A percentile compares a stretch with the other conserved stretches of the same genome.
Conservation (phyloP, 2,797 vertebrate genomes). For the Fringilla coelebs region DNA sequence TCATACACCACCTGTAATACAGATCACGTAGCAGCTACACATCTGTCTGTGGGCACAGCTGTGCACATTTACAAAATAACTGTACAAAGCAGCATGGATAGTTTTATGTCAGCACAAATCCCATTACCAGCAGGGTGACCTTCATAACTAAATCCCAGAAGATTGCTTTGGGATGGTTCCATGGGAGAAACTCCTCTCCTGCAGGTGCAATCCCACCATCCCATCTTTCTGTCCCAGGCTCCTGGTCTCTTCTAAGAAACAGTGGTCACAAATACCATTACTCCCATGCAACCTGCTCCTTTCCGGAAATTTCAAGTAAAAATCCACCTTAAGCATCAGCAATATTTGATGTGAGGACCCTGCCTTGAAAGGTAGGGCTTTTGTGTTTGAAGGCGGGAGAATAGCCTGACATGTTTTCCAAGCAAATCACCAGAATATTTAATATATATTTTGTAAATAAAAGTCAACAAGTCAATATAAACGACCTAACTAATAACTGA, state of each 20-base stretch:
- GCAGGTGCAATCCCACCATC: not conserved
- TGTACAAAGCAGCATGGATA: not conserved
- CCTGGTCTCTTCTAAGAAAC: not conserved
- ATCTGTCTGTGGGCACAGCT: not conserved
- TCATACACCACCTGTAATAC: not conserved
- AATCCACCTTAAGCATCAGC: not conserved
- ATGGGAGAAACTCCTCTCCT: fast-evolving
- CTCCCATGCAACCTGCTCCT: not conserved
- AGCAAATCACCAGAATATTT: not conserved
- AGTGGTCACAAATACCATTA: not conserved
- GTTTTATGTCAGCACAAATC: not conserved
- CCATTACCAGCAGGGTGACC: not conserved
- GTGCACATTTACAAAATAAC: not conserved
- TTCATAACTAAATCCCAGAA: not conserved
- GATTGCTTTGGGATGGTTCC: not conserved
- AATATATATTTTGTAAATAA: not conserved
- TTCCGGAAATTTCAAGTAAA: not conserved
- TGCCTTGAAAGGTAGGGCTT: not conserved
- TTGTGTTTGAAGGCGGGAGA: not conserved
- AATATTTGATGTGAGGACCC: not conserved
- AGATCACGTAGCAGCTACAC: not conserved
- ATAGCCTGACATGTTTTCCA: not conserved
- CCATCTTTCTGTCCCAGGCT: not conserved
- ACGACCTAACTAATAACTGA: not conserved
- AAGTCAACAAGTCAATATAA: not conserved